These are phyloP conservation scores for Torymus tubicola DNA, from an alignment of 2,888 invertebrate species.

Conservation along the genomic window DNA sequence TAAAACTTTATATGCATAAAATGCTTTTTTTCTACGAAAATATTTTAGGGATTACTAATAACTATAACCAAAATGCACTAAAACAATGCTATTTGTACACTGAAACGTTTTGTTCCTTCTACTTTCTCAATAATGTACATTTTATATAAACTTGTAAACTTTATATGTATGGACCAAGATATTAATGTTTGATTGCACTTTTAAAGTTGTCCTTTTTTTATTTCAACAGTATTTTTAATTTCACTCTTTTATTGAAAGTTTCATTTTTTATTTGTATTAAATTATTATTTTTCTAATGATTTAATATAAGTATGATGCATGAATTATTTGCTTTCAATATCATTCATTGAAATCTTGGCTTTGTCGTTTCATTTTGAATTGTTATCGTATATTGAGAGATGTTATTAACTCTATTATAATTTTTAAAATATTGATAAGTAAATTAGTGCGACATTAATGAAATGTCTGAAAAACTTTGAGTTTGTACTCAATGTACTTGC, in stretches of 20 bases:
- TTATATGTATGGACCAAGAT: slow-evolving; percentile 42
- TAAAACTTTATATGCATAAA: slow-evolving; percentile 27
- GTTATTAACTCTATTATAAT: slow-evolving; percentile 20
- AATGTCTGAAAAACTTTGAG: slow-evolving; percentile 8
- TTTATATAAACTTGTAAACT: slow-evolving; percentile 35
- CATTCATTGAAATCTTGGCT: slow-evolving; percentile 41
- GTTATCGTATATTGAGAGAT: background rate
- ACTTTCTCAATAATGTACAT: slow-evolving; percentile 31
- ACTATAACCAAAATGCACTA: background rate
- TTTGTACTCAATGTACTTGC: slow-evolving; percentile 9
- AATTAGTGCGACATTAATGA: no score
- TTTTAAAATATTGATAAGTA: background rate
- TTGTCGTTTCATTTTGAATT: slow-evolving; percentile 33
- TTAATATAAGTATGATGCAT: background rate
- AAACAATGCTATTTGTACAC: background rate
- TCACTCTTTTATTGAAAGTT: slow-evolving; percentile 17
- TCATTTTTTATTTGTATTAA: slow-evolving; percentile 10
- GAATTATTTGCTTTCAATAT: slow-evolving; percentile 7
- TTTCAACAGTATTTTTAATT: background rate
- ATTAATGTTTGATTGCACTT: slow-evolving; percentile 34
- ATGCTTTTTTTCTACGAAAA: slow-evolving; percentile 23
- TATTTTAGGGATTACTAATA: background rate
- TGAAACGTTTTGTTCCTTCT: slow-evolving; percentile 35
- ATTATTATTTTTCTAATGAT: background rate
- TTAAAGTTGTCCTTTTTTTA: background rate